Conservation (phyloP, 2,113 vertebrate genomes). For the Asarcornis scutulata region DNA sequence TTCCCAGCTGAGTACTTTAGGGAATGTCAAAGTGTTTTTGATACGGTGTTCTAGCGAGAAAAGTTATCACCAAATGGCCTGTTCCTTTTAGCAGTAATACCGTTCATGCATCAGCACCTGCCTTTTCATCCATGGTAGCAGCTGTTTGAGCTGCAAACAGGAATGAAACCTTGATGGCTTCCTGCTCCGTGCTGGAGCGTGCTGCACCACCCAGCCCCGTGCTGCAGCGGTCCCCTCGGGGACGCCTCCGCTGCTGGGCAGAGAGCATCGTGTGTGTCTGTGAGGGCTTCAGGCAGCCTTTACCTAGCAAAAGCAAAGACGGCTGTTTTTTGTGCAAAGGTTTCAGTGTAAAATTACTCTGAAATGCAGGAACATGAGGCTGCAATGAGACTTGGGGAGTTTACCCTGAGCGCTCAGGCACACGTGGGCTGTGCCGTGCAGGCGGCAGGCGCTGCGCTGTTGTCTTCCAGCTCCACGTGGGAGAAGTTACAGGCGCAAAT, state of each 20-base stretch:
- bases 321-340: background rate
- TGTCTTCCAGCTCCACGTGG: background rate
- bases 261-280: fast-evolving
- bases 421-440: background rate
- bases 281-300: background rate
- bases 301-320: background rate
- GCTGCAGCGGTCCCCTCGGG: background rate
- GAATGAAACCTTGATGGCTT: conserved; percentile 63
- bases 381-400: background rate
- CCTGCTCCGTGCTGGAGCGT: background rate
- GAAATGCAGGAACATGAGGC: background rate
- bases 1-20: conserved; percentile 71
- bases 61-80: conserved; percentile 47
- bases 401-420: too few species aligned
- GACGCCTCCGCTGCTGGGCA: background rate
- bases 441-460: background rate
- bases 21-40: conserved; percentile 63
- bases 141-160: conserved; percentile 54
- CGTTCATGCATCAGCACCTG: conserved; percentile 58
- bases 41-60: conserved; percentile 21
- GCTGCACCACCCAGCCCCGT: background rate
- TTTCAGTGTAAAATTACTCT: background rate
- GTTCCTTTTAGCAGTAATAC: conserved; percentile 59
- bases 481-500: background rate
- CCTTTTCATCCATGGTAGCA: conserved; percentile 57